Percentiles rank a stretch among this genome's conserved stretches.
Conservation (phyloP, 2,797 vertebrate genomes). For the Enteromius trimaculatus region DNA sequence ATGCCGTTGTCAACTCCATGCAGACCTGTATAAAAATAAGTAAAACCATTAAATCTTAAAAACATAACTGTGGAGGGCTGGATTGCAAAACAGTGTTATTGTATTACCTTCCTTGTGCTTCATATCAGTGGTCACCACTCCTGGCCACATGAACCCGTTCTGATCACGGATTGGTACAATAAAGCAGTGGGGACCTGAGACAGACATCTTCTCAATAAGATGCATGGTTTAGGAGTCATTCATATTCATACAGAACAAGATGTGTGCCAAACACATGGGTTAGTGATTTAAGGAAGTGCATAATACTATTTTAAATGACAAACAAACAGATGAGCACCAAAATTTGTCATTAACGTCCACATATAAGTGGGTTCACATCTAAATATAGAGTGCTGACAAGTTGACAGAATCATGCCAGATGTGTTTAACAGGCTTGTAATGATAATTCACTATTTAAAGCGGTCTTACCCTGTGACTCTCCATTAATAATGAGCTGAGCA, state of each 20-base stretch:
- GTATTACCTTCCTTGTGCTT: slow-evolving; percentile 73
- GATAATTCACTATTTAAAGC: background rate
- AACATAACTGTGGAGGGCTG: background rate
- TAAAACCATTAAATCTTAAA: background rate
- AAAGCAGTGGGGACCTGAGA: slow-evolving; percentile 73
- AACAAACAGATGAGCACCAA: background rate
- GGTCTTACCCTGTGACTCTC: slow-evolving; percentile 67
- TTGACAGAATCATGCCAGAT: background rate
- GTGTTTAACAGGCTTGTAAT: background rate
- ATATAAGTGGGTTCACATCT: background rate
- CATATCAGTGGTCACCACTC: slow-evolving; percentile 72
- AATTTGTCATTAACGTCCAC: background rate
- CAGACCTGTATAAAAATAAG: slow-evolving; percentile 61
- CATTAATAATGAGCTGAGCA: slow-evolving; percentile 70
- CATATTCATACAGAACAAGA: background rate
- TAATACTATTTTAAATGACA: background rate
- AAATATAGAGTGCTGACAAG: background rate
- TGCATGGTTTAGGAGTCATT: background rate
- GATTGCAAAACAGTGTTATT: background rate
- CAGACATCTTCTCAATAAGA: background rate
- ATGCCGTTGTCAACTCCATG: slow-evolving; percentile 76
- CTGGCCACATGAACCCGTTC: slow-evolving; percentile 65
- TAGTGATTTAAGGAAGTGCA: background rate
- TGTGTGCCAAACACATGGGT: background rate
- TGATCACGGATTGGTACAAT: slow-evolving; percentile 70